Evolutionary conservation across 2,797 vertebrate genomes (phyloP).

Genomic region (Ptychadena robeensis): DNA sequence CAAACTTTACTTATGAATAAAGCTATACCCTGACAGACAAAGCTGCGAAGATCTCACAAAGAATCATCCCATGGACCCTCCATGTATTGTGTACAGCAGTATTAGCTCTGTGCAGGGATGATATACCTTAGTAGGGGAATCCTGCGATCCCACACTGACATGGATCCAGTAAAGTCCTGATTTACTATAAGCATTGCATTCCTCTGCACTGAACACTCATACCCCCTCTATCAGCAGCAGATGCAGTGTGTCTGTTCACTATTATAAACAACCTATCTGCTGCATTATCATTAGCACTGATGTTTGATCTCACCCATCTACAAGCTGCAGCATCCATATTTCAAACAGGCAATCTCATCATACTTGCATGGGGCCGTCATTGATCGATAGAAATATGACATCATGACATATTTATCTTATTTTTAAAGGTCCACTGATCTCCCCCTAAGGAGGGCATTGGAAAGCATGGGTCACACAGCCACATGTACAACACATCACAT

Average conservation of each 20-base stretch:
- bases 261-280: constrained; percentile 17
- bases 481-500: too few relatives aligned
- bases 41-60: too few relatives aligned
- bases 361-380: too few relatives aligned
- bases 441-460: too few relatives aligned
- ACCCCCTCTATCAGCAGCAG: background rate
- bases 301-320: background rate
- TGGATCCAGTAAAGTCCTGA: constrained; percentile 21
- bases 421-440: background rate
- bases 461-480: too few relatives aligned
- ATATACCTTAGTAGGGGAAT: constrained; percentile 2
- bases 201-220: constrained; percentile 41
- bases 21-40: too few relatives aligned
- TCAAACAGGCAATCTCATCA: background rate
- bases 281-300: constrained; percentile 14
- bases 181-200: constrained; percentile 16
- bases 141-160: constrained; percentile 25
- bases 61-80: too few relatives aligned
- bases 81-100: too few relatives aligned
- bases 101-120: constrained; percentile 14
- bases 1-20: background rate
- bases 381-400: background rate
- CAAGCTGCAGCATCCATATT: constrained; percentile 2
- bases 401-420: too few relatives aligned
- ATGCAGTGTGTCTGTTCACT: constrained; percentile 19